These are phyloP conservation scores for Micrasema minimum DNA, from an alignment of 1,140 invertebrate genomes.

Conservation along the genomic window DNA sequence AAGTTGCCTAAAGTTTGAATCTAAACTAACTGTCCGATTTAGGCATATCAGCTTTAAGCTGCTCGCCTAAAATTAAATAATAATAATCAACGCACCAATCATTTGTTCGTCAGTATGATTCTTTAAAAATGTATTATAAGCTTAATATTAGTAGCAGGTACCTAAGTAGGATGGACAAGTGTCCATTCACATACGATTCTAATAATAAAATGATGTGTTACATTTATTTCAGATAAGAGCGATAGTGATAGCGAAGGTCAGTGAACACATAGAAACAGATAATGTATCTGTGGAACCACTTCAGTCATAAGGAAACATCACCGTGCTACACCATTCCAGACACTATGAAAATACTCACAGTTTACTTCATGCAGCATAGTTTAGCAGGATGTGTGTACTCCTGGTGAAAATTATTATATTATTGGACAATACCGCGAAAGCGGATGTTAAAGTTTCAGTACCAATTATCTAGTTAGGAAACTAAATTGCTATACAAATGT, in stretches of 20 bases:
- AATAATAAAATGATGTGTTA: too few relatives aligned
- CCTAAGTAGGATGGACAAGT: too few relatives aligned
- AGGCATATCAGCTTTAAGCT: too few relatives aligned
- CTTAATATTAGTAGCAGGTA: too few relatives aligned
- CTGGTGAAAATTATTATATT: constrained; percentile 10
- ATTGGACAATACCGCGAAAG: constrained; percentile 16
- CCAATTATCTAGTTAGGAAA: constrained; percentile 9
- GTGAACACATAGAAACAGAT: constrained; percentile 57
- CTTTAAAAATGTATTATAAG: too few relatives aligned
- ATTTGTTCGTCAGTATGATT: too few relatives aligned
- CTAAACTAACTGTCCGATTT: too few relatives aligned
- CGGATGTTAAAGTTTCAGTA: constrained; percentile 15
- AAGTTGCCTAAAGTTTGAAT: too few relatives aligned
- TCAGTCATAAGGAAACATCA: constrained; percentile 28
- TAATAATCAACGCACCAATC: too few relatives aligned
- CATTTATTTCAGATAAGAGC: constrained; percentile 82
- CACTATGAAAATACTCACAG: constrained; percentile 36
- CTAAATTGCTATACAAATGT: too few relatives aligned
- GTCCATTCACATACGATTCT: too few relatives aligned
- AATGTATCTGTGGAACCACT: constrained; percentile 11
- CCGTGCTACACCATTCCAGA: constrained; percentile 17
- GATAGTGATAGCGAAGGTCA: constrained; percentile 92
- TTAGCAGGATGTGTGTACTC: constrained; percentile 4
- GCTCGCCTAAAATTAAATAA: too few relatives aligned
- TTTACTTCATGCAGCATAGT: constrained; percentile 4